phyloP scores from a whole-genome alignment of 2,888 invertebrate genomes.

The Julus scanicus region DNA sequence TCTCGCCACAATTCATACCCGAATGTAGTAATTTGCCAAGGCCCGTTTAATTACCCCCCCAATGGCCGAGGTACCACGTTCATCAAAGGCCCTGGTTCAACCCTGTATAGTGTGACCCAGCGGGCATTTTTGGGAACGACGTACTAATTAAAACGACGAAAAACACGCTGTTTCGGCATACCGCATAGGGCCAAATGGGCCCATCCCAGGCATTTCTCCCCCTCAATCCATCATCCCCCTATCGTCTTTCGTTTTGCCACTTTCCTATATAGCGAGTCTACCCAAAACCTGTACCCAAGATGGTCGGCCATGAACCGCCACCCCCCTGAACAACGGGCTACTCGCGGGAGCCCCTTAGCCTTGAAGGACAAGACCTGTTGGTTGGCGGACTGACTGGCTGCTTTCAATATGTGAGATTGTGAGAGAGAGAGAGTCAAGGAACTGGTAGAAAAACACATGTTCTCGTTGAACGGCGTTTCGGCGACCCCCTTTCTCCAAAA shows the following conservation, averaged over 20 bases:
- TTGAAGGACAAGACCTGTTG: conserved; percentile 1
- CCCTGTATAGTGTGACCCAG: neutral
- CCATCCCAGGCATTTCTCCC: neutral
- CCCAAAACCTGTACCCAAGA: neutral
- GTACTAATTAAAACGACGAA: neutral
- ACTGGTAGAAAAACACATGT: neutral
- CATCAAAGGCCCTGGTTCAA: neutral
- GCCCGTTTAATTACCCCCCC: neutral
- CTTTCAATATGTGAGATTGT: neutral
- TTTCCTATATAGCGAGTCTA: too few relatives aligned
- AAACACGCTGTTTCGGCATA: neutral
- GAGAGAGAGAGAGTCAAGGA: neutral
- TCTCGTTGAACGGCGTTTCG: neutral
- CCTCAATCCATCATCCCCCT: neutral
- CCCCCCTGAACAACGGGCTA: neutral
- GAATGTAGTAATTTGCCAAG: neutral
- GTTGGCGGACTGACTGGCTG: neutral
- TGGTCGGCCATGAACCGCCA: conserved; percentile 1
- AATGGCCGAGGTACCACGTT: neutral
- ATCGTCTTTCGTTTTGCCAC: neutral
- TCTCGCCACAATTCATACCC: neutral
- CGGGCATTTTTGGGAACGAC: neutral
- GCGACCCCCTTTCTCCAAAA: neutral
- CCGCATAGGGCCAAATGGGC: neutral
- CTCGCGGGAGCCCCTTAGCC: neutral